Evolutionary conservation across 2,888 invertebrate genomes (phyloP).

Genomic region (Andrena chrysosceles): DNA sequence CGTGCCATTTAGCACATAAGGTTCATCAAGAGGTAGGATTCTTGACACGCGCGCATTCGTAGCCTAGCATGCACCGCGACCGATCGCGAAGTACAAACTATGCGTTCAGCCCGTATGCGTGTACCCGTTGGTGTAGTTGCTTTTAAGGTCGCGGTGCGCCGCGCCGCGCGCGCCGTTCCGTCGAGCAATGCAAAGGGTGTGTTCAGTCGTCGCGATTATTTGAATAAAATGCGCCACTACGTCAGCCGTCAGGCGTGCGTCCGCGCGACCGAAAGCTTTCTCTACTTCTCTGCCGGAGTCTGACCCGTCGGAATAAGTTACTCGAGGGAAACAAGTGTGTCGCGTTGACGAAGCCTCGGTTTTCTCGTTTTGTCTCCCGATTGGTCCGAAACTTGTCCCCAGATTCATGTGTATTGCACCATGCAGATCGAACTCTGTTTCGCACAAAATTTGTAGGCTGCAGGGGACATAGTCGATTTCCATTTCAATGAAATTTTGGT

Average conservation of each 20-base stretch:
- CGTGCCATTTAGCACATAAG: no score
- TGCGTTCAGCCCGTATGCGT: slow-evolving; percentile 11
- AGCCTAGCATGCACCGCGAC: no score
- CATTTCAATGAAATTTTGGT: slow-evolving; percentile 59
- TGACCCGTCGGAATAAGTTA: slow-evolving; percentile 66
- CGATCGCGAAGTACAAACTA: background rate
- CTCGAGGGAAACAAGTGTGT: slow-evolving; percentile 68
- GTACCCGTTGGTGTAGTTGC: slow-evolving; percentile 27
- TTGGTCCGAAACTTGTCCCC: slow-evolving; percentile 24
- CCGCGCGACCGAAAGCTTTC: slow-evolving; percentile 67
- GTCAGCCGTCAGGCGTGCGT: slow-evolving; percentile 66
- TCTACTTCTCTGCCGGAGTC: slow-evolving; percentile 57
- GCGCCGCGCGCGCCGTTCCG: slow-evolving; percentile 53
- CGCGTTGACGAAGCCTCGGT: slow-evolving; percentile 64
- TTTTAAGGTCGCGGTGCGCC: slow-evolving; percentile 50
- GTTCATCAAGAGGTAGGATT: no score
- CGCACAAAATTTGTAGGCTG: slow-evolving; percentile 70
- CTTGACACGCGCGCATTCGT: no score
- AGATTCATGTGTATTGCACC: slow-evolving; percentile 61
- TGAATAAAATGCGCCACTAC: slow-evolving; percentile 77
- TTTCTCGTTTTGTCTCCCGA: slow-evolving; percentile 1
- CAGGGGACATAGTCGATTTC: slow-evolving; percentile 71
- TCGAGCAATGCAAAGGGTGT: slow-evolving; percentile 76
- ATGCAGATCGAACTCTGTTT: slow-evolving; percentile 59
- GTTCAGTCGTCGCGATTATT: slow-evolving; percentile 78